Base-by-base conservation (phyloP, 2,797 vertebrate species). In the Tolypeutes matacus region DNA sequence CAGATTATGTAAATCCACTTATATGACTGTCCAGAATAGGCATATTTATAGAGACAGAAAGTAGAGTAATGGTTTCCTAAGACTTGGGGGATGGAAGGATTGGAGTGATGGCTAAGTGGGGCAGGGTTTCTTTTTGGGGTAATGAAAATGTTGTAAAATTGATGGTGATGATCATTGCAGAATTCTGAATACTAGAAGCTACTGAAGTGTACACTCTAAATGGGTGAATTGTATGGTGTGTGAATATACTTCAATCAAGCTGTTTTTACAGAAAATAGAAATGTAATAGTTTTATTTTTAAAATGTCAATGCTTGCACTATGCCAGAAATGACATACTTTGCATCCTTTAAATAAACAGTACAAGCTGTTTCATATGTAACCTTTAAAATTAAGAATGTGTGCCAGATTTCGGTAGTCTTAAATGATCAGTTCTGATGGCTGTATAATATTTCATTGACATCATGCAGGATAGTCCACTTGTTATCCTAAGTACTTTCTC, bases 271-370 rank as follows among this genome's bases (percentile, higher is more conserved):
- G 9, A 46, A 46, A 46, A 46, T 83, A 93, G 89, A 93, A 81
- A 42, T 70, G 60, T 82, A 51, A 73, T 69, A 18, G 11, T 86
- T 86, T 91, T 86, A 58, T 80, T 72, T 96, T 49, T 10, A 60
- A 95, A 91, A 86, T 73, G 29, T 42, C 80, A 64, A 21, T 94
- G 46, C 78, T 93, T 89, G 76, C 3, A 88, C 5, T 91, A 93
- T 89, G 34, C 29, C 49, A 62, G 42, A 86, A 94, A 56, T 91
- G 53, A 51, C 78, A 84, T 49, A 25, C 27, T 81, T 86, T 77
- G 15, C 36, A 36, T 69, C 36, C 21, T 88, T 39, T 91, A 97
- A 72, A 73, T 91, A 64, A 93, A 85, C 3, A 53, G 13, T 69
- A n/a, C 14, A 42, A 94, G 69, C 39, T 92, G 8, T 92, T 91